Base-by-base conservation (phyloP, 1,140 invertebrate species). In the Caenorhabditis inopinata region DNA sequence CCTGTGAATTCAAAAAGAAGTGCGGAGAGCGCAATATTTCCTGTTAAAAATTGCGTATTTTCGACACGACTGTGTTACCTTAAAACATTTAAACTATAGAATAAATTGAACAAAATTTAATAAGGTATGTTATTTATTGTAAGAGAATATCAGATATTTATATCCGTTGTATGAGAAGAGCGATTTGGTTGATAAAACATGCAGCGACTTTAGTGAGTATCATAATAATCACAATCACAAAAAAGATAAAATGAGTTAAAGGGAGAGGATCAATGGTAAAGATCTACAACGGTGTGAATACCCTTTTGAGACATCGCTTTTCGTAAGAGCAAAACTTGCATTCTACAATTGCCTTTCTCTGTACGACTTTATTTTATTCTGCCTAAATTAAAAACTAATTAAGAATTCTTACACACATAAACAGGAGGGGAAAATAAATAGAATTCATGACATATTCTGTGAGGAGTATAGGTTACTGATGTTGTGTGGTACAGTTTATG, bases 331-430 rank as follows among this genome's bases (percentile, higher is more conserved):
- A 51, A 51, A 25, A 51, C 11, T 21, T 58, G 51, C 27, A 58
- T 18, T 32, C 1, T 29, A 2, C 11, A 16, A 14, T 32, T 14
- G 27, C 25, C 16, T 9, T 51, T 32, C 38, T 68, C 38, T 38
- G 35, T 68, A 68, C 25, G 32, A 38, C n/a, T 68, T 68, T 68
- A 68, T 68, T 68, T 68, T 38, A 42, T 68, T 68, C 32, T 21
- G 58, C 35, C 32, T 16, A 68, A 62, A 68, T 21, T 42, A 21
- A 68, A 51, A 27, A 21, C 58, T 68, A 68, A 68, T 18, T 38
- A 68, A 14, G 38, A 38, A 12, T 38, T 35, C 23, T 68, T 42
- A 9, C 7, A 68, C 6, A 16, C 9, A 21, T 4, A 23, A 2
- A 16, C 14, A 58, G 27, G 5, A 32, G 27, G n/a, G 23, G 21